Evolutionary conservation across 1,140 invertebrate genomes (phyloP).

Genomic region (Pteromalus puparum): DNA sequence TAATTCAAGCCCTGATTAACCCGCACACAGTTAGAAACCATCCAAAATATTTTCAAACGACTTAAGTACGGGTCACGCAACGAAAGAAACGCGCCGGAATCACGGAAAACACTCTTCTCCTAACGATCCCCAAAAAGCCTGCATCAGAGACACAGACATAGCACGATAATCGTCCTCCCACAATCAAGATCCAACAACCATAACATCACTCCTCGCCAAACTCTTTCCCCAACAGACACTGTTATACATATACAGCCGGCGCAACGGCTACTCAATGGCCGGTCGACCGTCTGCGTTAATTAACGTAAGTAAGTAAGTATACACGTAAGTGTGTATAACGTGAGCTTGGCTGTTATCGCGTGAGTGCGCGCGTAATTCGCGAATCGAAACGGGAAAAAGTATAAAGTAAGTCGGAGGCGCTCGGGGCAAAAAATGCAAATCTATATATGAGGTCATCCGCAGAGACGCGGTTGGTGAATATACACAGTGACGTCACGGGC

Average conservation of each 20-base stretch:
- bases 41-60: background rate
- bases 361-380: background rate
- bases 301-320: conserved; percentile 1
- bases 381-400: conserved; percentile 14
- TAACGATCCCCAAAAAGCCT: background rate
- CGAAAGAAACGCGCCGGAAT: background rate
- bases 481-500: conserved; percentile 2
- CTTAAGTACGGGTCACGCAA: background rate
- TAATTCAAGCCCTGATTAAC: no score
- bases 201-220: background rate
- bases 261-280: conserved; percentile 25
- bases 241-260: no score
- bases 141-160: background rate
- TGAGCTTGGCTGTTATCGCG: background rate
- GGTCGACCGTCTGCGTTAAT: conserved; percentile 22
- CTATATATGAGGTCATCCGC: conserved; percentile 40
- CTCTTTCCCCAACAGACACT: background rate
- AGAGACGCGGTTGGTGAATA: background rate
- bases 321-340: background rate
- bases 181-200: background rate
- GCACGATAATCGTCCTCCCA: background rate
- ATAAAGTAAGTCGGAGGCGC: background rate
- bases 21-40: no score
- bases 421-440: conserved; percentile 34
- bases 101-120: background rate